These are phyloP conservation scores for Netelia virgata DNA, from an alignment of 2,888 invertebrate species.

Conservation along the genomic window DNA sequence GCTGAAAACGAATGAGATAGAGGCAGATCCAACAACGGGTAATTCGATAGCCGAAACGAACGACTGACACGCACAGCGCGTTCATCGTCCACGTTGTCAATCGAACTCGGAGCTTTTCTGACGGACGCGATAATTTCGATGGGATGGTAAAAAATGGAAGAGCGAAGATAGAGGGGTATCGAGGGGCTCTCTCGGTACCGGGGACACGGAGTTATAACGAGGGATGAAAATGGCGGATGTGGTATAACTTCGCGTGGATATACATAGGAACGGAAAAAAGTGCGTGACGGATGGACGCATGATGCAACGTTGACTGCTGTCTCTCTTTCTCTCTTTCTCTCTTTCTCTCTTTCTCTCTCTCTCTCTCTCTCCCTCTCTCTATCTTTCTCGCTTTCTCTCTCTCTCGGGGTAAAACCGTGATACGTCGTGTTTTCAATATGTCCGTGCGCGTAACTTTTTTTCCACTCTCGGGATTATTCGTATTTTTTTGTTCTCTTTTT, in stretches of 20 bases:
- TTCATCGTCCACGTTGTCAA: constrained; percentile 58
- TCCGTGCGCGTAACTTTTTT: constrained; percentile 4
- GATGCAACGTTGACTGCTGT: background rate
- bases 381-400: background rate
- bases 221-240: constrained; percentile 18
- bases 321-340: background rate
- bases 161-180: constrained; percentile 8
- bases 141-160: constrained; percentile 50
- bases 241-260: background rate
- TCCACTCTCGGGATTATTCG: constrained; percentile 24
- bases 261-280: constrained; percentile 38
- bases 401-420: constrained; percentile 18
- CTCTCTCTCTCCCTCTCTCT: background rate
- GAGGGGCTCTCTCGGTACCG: constrained; percentile 10
- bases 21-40: constrained; percentile 43
- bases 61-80: constrained; percentile 41
- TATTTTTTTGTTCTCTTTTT: constrained; percentile 42
- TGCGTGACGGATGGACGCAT: constrained; percentile 42
- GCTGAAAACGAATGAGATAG: constrained; percentile 7
- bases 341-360: too few species aligned
- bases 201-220: constrained; percentile 39
- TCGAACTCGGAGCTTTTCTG: constrained; percentile 56
- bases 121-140: constrained; percentile 67
- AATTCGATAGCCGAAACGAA: constrained; percentile 68
- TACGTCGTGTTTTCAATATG: background rate